A percentile compares a stretch with the other conserved stretches of the same genome.
Conservation (phyloP, 2,797 vertebrate species). For the Diceros bicornis region DNA sequence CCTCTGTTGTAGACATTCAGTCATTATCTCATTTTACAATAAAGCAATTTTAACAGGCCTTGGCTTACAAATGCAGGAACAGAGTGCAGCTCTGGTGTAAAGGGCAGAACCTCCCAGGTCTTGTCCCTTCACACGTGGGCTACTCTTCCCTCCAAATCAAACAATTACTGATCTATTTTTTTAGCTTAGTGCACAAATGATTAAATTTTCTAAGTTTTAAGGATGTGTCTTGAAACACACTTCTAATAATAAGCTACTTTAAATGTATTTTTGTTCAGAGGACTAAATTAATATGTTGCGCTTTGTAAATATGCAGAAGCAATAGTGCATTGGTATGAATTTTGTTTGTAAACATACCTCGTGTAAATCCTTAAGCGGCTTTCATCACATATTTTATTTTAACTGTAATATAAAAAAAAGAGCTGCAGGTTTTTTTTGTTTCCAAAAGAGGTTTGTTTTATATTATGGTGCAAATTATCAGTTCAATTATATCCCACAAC, state of each 20-base stretch:
- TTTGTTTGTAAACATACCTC: conserved; percentile 13
- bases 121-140: background rate
- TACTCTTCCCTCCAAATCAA: background rate
- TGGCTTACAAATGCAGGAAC: background rate
- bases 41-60: background rate
- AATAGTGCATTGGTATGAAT: background rate
- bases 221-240: background rate
- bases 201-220: background rate
- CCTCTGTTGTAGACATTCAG: background rate
- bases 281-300: conserved; percentile 45
- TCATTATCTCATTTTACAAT: background rate
- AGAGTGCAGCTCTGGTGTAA: background rate
- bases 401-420: background rate
- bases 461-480: background rate
- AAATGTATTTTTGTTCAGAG: conserved; percentile 68
- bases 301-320: conserved; percentile 45
- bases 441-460: conserved; percentile 43
- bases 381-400: conserved; percentile 30
- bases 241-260: conserved; percentile 49
- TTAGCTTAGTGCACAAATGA: background rate
- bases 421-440: background rate
- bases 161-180: background rate
- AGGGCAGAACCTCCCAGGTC: background rate
- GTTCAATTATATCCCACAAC: background rate
- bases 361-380: background rate